Base-by-base conservation (phyloP, 2,888 invertebrate genomes). In the Lapara coniferarum region DNA sequence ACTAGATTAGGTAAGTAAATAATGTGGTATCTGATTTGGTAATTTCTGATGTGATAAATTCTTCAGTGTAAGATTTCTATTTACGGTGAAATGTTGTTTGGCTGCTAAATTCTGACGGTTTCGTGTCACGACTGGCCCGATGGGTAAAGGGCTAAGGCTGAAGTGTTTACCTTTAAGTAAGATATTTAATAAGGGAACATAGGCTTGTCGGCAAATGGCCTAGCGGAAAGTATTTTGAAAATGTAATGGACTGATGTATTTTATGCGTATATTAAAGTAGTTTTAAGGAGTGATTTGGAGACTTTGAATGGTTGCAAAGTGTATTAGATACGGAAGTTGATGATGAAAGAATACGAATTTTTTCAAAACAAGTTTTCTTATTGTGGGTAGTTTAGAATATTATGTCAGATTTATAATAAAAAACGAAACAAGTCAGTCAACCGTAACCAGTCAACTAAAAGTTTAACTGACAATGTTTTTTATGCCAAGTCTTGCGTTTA, bases 1-100 rank as follows among this genome's bases (percentile, higher is more conserved):
- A 79, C 71, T 68, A 58, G 58, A 52, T 13, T 37, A 37, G 46
- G 53, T 57, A 67, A 51, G 49, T 16, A 16, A 63, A 69, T 44
- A 25, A 13, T 2, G 14, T 63, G n/a, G 46, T 19, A 46, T 63
- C 16, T 14, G 19, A 63, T 7, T 46, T 63, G 49, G 46, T 63
- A 63, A 63, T 63, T 12, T 63, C 55, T 57, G 30, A 63, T 49
- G 63, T 63, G 63, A 63, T 63, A 63, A 63, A 63, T 49, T 59
- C 46, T 46, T 46, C 46, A 46, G n/a, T 59, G 46, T 53, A 53
- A 53, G 53, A 16, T 53, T 7, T 53, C n/a, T 19, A 19, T n/a
- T 51, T 19, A 3, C 19, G 16, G 19, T 12, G 12, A 19, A 55
- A 7, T 10, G 16, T 6, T 19, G 2, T 55, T 19, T 55, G 55